A percentile compares a stretch with the other conserved stretches of the same genome.
phyloP scores from a whole-genome alignment of 2,113 vertebrate species.

The Rynchops niger region DNA sequence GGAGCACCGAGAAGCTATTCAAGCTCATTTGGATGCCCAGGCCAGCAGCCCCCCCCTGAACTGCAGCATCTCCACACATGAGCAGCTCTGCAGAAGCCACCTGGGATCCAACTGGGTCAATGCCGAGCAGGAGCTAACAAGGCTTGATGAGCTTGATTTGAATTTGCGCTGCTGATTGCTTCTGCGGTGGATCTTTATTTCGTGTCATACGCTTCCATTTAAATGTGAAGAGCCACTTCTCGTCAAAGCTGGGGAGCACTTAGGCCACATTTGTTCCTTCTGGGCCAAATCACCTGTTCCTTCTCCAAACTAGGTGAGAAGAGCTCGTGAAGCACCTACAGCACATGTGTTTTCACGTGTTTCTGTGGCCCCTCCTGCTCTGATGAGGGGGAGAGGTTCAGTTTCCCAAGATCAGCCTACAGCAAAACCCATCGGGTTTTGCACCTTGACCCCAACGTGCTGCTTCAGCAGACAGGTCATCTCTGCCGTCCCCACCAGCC shows the following conservation, averaged over 20 bases:
- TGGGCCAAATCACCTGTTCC: not conserved
- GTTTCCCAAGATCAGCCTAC: not conserved
- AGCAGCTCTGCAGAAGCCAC: not conserved
- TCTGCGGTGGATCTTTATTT: not conserved
- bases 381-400: too few species aligned
- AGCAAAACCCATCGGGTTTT: not conserved
- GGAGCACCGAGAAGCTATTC: not conserved
- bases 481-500: not conserved
- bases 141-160: not conserved
- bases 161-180: not conserved
- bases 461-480: not conserved
- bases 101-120: not conserved
- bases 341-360: too few species aligned
- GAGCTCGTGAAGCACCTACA: not conserved
- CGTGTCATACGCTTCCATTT: not conserved
- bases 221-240: not conserved
- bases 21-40: not conserved
- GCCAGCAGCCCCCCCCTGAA: not conserved
- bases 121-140: not conserved
- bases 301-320: not conserved
- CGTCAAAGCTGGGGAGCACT: not conserved
- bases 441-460: not conserved
- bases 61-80: not conserved
- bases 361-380: not conserved
- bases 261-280: not conserved